Percentiles rank a stretch among this genome's conserved stretches.
Evolutionary conservation across 2,888 invertebrate genomes (phyloP).

Genomic region (Acronicta psi): DNA sequence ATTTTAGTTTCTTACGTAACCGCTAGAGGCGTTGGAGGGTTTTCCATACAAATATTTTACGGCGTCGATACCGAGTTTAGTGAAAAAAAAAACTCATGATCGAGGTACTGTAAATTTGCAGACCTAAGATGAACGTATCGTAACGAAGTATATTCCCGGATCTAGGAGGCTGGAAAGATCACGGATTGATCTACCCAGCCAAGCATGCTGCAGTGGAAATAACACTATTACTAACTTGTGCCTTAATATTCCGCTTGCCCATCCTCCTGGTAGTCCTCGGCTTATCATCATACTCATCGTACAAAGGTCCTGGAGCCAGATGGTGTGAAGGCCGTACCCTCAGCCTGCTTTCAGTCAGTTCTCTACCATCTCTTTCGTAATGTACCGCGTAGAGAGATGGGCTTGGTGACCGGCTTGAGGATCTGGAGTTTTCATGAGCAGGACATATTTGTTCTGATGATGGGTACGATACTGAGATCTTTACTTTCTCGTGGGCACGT

Average conservation of each 20-base stretch:
- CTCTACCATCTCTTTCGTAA: constrained; percentile 91
- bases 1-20: too few relatives aligned
- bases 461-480: constrained; percentile 95
- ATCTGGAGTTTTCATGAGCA: constrained; percentile 78
- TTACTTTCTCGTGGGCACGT: constrained; percentile 93
- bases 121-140: too few relatives aligned
- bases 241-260: constrained; percentile 97
- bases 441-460: constrained; percentile 92
- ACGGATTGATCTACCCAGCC: too few relatives aligned
- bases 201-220: too few relatives aligned
- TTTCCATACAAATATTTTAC: too few relatives aligned
- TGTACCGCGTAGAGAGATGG: constrained; percentile 91
- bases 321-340: constrained; percentile 86
- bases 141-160: too few relatives aligned
- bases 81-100: too few relatives aligned
- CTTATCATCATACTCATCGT: constrained; percentile 84
- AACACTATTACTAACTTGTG: constrained; percentile 90
- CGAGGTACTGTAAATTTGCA: too few relatives aligned
- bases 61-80: too few relatives aligned
- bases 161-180: too few relatives aligned
- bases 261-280: constrained; percentile 91
- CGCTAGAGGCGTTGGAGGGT: too few relatives aligned
- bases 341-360: constrained; percentile 90
- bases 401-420: constrained; percentile 79
- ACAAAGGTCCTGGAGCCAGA: constrained; percentile 83